phyloP scores from a whole-genome alignment of 2,113 vertebrate species.

The Steatornis caripensis region DNA sequence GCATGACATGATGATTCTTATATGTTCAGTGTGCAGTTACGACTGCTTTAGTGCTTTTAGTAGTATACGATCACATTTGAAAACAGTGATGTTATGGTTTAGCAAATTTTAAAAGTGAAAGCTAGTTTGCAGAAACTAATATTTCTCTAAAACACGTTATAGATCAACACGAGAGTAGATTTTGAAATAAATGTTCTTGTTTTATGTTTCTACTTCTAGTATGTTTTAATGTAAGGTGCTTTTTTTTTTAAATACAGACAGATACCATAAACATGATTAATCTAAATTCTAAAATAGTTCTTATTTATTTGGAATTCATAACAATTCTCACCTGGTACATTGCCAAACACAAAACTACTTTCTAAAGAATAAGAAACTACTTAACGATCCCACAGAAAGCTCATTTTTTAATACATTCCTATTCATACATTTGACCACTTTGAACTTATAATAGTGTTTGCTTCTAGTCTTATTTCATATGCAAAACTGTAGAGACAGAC shows the following conservation, averaged over 20 bases:
- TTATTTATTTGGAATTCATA: not conserved
- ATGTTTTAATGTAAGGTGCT: not conserved
- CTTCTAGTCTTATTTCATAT: not conserved
- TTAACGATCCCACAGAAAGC: not conserved
- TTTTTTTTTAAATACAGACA: not conserved
- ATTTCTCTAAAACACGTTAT: not conserved
- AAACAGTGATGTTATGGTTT: not conserved
- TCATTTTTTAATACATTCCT: not conserved
- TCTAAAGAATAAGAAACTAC: not conserved
- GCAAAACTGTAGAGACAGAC: not conserved
- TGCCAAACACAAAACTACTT: not conserved
- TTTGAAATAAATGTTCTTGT: not conserved
- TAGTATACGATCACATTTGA: not conserved
- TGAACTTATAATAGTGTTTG: not conserved
- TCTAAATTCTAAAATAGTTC: not conserved
- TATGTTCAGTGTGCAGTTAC: not conserved
- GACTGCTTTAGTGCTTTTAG: not conserved
- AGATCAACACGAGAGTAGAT: not conserved
- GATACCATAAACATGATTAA: not conserved
- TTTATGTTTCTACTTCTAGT: not conserved
- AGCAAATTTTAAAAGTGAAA: not conserved
- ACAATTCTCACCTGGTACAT: not conserved
- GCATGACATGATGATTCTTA: constrained; percentile 35
- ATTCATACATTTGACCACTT: not conserved
- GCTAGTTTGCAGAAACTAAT: not conserved